Evolutionary conservation across 2,113 vertebrate genomes (phyloP).

Genomic region (Malaclemys terrapin): DNA sequence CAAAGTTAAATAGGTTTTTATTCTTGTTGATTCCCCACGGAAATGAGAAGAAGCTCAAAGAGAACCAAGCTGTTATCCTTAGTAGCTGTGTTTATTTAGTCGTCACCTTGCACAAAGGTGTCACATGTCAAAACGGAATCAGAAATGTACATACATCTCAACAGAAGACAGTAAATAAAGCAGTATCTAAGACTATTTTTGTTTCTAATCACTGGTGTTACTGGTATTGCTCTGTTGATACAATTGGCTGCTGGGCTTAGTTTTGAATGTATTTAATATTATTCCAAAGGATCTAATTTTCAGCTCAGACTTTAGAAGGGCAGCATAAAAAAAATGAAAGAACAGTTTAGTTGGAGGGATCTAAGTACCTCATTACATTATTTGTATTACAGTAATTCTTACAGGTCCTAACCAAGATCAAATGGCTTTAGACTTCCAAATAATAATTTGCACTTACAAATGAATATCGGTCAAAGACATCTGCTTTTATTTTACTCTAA

Average conservation of each 20-base stretch:
- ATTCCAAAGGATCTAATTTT: neutral
- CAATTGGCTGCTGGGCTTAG: neutral
- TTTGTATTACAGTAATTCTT: neutral
- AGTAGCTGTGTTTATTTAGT: constrained; percentile 2
- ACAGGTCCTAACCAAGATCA: neutral
- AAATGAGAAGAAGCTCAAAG: neutral
- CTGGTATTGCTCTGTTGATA: neutral
- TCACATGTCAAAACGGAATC: neutral
- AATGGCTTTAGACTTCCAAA: neutral
- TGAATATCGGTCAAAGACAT: neutral
- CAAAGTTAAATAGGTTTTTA: neutral
- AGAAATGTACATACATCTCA: neutral
- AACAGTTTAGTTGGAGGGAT: neutral
- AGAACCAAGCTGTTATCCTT: neutral
- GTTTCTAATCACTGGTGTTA: neutral
- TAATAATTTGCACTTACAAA: neutral
- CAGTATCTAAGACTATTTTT: neutral
- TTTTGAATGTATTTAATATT: neutral
- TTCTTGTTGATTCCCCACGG: neutral
- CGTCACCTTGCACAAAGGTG: fast-evolving
- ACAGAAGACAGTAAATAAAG: neutral
- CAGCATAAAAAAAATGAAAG: neutral
- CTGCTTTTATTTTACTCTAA: neutral
- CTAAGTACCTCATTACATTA: neutral
- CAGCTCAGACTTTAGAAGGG: neutral